Base-by-base conservation (phyloP, 2,113 vertebrate species). In the Sardina pilchardus region DNA sequence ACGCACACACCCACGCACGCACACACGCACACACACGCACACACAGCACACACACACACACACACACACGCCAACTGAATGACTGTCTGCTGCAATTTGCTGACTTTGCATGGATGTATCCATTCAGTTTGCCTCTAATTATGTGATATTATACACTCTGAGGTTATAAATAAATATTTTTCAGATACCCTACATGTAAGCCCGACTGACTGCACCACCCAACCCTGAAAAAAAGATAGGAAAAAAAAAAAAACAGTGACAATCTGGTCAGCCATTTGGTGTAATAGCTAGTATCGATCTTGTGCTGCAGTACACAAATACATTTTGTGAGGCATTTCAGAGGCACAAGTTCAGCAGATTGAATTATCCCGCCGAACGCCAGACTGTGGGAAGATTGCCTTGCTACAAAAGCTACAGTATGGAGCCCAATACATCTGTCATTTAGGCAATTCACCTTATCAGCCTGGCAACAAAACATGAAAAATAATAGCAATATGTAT, bases 61-160 rank as follows among this genome's bases (percentile, higher is more conserved):
- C 53, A 84, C 53, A 81, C 45, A 56, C 8, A 42, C 50, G n/a
- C 81, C 16, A 21, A 42, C 42, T 14, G 67, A 75, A 34, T 4
- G 67, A 80, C 82, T 82, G 84, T 81, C 86, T 83, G 86, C 48
- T 45, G 44, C n/a, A 45, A 82, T 88, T 85, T 78, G 83, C 87
- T 84, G 45, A 36, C 67, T 17, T 75, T 75, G 14, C 12, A 9
- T 30, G 4, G n/a, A 67, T 30, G 39, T 39, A 2, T 30, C n/a
- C n/a, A 75, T 75, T 75, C 67, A 19, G 59, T 63, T 21, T 12
- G 59, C 26, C 30, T 17, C 14, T 1, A 75, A 75, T 75, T 5
- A 17, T 36, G 30, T 36, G 67, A 75, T 36, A 5, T 34, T 16
- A 34, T 34, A 16, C 30, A 36, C 67, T 36, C 1, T 2, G 63